A percentile compares a stretch with the other conserved stretches of the same genome.
These are phyloP conservation scores for Cossypha caffra DNA, from an alignment of 2,797 vertebrate genomes.

Conservation along the genomic window DNA sequence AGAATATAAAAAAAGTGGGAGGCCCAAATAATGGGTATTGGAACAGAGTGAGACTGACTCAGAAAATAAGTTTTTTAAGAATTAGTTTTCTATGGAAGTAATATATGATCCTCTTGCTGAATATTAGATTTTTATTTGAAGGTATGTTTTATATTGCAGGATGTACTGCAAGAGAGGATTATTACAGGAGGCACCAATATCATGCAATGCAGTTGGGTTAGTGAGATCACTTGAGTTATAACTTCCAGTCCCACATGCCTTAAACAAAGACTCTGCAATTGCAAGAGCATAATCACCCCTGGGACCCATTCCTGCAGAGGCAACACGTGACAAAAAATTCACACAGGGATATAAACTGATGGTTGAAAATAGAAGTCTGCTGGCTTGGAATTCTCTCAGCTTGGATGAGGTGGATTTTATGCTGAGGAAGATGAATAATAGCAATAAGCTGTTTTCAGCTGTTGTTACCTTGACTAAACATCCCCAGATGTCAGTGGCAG, in stretches of 20 bases:
- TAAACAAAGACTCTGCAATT: conserved; percentile 30
- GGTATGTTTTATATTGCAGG: not conserved
- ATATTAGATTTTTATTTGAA: conserved; percentile 10
- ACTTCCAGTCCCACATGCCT: conserved; percentile 13
- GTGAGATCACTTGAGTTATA: conserved; percentile 34
- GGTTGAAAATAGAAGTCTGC: conserved; percentile 3
- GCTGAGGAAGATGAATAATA: not conserved
- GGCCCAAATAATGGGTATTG: not conserved
- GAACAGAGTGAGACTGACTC: not conserved
- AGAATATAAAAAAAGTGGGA: not conserved
- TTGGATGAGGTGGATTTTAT: conserved; percentile 1
- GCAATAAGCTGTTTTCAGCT: conserved; percentile 10
- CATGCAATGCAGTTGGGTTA: not conserved
- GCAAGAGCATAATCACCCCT: not conserved
- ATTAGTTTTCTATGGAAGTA: not conserved
- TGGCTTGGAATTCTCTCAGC: conserved; percentile 18
- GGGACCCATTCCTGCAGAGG: conserved; percentile 13
- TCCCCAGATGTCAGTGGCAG: conserved; percentile 25
- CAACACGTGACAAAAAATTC: conserved; percentile 18
- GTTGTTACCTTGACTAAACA: conserved; percentile 20
- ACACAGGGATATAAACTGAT: not conserved
- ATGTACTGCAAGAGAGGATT: not conserved
- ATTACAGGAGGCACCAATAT: not conserved
- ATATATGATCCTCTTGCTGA: not conserved
- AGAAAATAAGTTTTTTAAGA: not conserved